These are phyloP conservation scores for Ophion ventricosus DNA, from an alignment of 2,888 invertebrate genomes.

Conservation along the genomic window DNA sequence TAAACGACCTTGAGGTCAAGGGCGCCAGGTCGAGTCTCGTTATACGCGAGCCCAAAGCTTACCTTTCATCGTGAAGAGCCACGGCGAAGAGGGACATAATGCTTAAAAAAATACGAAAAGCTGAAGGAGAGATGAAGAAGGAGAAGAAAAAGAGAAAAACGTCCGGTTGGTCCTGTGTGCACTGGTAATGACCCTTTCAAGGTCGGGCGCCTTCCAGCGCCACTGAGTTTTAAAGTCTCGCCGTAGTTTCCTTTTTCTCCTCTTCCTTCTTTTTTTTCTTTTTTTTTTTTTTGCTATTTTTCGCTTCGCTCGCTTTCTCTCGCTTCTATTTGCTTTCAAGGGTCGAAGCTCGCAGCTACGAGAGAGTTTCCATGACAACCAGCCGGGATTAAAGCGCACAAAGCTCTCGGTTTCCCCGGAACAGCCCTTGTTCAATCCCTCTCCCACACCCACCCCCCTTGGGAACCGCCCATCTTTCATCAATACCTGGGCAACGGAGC, in stretches of 20 bases:
- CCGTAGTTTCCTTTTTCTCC: conserved; percentile 30
- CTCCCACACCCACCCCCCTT: neutral
- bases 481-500: conserved; percentile 53
- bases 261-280: conserved; percentile 17
- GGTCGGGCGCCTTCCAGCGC: conserved; percentile 55
- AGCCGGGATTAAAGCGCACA: conserved; percentile 47
- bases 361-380: conserved; percentile 61
- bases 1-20: conserved; percentile 57
- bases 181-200: conserved; percentile 66
- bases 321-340: conserved; percentile 14
- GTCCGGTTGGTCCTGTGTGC: conserved; percentile 58
- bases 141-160: conserved; percentile 32
- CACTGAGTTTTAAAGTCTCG: conserved; percentile 56
- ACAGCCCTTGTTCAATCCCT: neutral
- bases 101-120: conserved; percentile 45
- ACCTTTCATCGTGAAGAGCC: conserved; percentile 57
- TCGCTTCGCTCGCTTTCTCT: conserved; percentile 8
- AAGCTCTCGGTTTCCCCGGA: conserved; percentile 54
- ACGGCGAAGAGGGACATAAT: conserved; percentile 25
- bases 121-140: conserved; percentile 11
- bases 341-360: conserved; percentile 53
- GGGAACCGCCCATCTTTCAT: conserved; percentile 56
- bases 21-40: conserved; percentile 58
- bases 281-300: conserved; percentile 23
- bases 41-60: conserved; percentile 41